These are phyloP conservation scores for Spicauda simplicius DNA, from an alignment of 2,888 invertebrate species.

Conservation along the genomic window DNA sequence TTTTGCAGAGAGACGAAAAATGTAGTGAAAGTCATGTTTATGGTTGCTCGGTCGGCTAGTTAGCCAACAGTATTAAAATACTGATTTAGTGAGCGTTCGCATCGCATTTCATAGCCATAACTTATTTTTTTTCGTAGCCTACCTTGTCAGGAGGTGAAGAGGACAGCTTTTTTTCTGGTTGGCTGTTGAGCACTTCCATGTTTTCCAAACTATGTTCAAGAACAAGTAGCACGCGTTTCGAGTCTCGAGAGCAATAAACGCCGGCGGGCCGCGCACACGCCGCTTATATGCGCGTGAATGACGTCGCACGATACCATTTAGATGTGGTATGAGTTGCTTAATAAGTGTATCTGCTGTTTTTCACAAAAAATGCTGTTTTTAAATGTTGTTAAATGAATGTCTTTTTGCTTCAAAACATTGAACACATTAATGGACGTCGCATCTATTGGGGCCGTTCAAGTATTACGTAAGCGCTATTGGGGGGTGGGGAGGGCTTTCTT, in stretches of 20 bases:
- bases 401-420: no score
- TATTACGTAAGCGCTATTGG: no score
- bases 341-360: no score
- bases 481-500: no score
- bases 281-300: conserved; percentile 11
- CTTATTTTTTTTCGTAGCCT: not conserved
- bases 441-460: no score
- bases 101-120: not conserved
- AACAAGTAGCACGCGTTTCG: not conserved
- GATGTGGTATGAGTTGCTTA: not conserved
- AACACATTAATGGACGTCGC: no score
- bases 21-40: no score
- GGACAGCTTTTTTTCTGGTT: conserved; percentile 2
- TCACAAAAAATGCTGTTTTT: no score
- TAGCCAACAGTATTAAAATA: not conserved
- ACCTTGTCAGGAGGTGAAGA: conserved; percentile 38
- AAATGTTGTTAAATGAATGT: no score
- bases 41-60: no score
- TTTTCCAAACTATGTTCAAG: not conserved
- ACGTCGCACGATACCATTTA: not conserved
- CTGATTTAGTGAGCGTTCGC: not conserved
- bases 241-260: not conserved
- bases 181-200: conserved; percentile 18
- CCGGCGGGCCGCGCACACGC: not conserved
- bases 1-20: no score